Conservation (phyloP, 2,797 vertebrate species). For the Aselliscus stoliczkanus region DNA sequence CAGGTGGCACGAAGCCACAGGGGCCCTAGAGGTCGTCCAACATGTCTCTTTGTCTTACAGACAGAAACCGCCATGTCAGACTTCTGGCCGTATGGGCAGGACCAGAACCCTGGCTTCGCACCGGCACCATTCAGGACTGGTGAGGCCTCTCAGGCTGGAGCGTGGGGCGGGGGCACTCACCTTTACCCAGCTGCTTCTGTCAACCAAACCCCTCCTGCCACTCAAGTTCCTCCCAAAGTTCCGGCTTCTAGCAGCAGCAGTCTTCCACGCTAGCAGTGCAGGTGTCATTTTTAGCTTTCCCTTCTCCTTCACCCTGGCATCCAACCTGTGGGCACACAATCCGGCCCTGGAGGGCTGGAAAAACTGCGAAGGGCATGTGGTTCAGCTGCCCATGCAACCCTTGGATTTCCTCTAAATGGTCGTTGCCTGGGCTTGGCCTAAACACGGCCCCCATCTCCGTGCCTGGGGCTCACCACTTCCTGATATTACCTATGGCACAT, state of each 20-base stretch:
- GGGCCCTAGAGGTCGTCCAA: background rate
- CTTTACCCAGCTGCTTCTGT: background rate
- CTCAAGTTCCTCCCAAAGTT: background rate
- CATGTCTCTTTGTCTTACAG: background rate
- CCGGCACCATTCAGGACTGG: rapidly evolving
- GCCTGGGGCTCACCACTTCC: background rate
- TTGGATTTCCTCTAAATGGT: background rate
- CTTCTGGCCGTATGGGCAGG: background rate
- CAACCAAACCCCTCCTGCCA: background rate
- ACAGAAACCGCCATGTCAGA: background rate
- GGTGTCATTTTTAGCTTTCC: background rate
- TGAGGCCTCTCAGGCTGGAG: background rate
- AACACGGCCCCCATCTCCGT: background rate
- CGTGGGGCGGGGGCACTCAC: background rate
- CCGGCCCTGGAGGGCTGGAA: background rate
- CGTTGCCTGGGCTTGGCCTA: background rate
- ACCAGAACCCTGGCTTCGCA: too few relatives aligned
- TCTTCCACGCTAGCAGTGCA: background rate
- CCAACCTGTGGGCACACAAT: background rate
- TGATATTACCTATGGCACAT: background rate
- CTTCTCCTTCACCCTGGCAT: background rate
- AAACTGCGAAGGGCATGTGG: background rate
- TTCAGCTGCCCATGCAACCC: background rate
- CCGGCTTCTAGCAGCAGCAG: background rate
- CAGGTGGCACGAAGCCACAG: background rate